Evolutionary conservation across 2,113 vertebrate species (phyloP), one percentile per base, ranked within the genome.

Genomic region (Aspidoscelis tigris): DNA sequence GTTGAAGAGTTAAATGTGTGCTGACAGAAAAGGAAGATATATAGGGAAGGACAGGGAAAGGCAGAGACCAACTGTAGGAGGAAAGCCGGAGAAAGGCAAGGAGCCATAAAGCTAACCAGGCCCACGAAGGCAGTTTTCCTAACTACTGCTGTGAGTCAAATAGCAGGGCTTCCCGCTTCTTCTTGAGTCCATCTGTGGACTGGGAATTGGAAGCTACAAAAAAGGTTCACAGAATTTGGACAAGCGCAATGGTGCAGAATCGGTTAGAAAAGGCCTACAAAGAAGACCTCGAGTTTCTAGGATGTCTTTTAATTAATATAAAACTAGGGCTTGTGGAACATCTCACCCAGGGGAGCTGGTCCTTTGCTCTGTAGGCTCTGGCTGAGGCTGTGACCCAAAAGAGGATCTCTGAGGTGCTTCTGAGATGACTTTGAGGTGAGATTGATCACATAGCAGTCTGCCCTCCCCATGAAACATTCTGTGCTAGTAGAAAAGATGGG

Each of bases 281-380:
- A 79, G 47, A 5, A 65, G 14, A 71, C 1, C 33, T 41, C 9
- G 50, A 39, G 58, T 55, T 41, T 80, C 66, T 24, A 24, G 50
- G 61, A 10, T 22, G 1, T 22, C 26, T 8, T 53, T 53, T 39
- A 7, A 41, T 12, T 14, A 80, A 64, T 55, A 41, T 11, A n/a
- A 11, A 18, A 20, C 3, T 5, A 9, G 10, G 39, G 10, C 2
- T 5, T 26, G 10, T 78, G 66, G 21, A 69, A n/a, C 26, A 68
- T 26, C 7, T 80, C 9, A 11, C 0, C 2, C 47, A 9, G 1
- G 22, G 20, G 0, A 9, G n/a, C 24, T 7, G 18, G 3, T 16
- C 44, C 53, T 61, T 4, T 22, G 0, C 3, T 79, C 7, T 1
- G 22, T 2, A 69, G 18, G 16, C 26, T 69, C 24, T 22, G 18